A percentile compares a stretch with the other conserved stretches of the same genome.
phyloP scores from a whole-genome alignment of 2,797 vertebrate genomes.

The Schizopygopsis malacanthus region DNA sequence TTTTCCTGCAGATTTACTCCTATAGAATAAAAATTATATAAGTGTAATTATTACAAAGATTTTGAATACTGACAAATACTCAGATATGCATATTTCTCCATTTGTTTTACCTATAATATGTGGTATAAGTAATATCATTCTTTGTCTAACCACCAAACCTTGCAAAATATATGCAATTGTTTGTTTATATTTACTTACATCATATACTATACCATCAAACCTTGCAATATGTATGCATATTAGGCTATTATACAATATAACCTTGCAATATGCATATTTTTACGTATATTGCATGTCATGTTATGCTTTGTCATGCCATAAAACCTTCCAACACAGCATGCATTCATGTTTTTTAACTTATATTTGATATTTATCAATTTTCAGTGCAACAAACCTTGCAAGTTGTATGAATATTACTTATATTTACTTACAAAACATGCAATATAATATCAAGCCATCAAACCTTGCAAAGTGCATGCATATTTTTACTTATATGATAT shows the following conservation, averaged over 20 bases:
- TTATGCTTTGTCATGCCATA: background rate
- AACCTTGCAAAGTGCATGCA: background rate
- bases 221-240: background rate
- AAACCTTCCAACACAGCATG: background rate
- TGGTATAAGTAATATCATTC: background rate
- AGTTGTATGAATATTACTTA: background rate
- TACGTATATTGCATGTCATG: background rate
- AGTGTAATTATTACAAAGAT: background rate
- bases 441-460: background rate
- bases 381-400: background rate
- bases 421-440: background rate
- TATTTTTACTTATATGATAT: background rate
- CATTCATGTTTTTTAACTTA: background rate
- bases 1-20: background rate
- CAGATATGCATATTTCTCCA: background rate
- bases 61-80: background rate
- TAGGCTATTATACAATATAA: background rate
- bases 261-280: background rate
- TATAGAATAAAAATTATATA: background rate
- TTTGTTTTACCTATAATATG: background rate
- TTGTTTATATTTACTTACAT: background rate
- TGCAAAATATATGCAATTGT: background rate
- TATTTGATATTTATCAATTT: background rate
- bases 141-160: background rate
- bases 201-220: background rate